Conservation (phyloP, 2,113 vertebrate species). For the Lepisosteus osseus region DNA sequence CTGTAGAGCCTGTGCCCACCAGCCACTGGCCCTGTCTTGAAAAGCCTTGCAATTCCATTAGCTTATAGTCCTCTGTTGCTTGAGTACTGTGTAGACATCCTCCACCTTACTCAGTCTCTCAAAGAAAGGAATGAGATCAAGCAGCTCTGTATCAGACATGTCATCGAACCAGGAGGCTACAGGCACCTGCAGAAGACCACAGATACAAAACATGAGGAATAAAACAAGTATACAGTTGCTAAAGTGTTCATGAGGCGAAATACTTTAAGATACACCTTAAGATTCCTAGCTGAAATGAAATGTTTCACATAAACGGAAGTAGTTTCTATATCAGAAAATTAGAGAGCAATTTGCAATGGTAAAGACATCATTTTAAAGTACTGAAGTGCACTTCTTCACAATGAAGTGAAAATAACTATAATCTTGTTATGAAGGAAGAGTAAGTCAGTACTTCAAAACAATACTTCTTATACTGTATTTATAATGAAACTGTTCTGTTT, state of each 20-base stretch:
- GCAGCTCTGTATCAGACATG: conserved; percentile 90
- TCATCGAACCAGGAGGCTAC: conserved; percentile 97
- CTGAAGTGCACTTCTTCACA: too few species aligned
- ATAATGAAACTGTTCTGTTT: too few species aligned
- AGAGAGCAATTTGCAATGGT: background rate
- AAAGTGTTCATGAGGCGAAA: too few species aligned
- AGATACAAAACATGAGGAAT: background rate
- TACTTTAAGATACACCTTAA: background rate
- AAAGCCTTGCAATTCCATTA: conserved; percentile 59
- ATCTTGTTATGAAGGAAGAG: too few species aligned
- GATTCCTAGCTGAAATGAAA: too few species aligned
- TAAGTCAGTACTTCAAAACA: too few species aligned
- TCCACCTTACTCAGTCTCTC: conserved; percentile 92
- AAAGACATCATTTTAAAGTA: background rate
- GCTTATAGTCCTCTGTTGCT: conserved; percentile 82
- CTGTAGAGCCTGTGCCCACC: conserved; percentile 39
- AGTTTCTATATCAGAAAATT: background rate
- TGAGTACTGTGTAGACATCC: conserved; percentile 84
- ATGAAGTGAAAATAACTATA: too few species aligned
- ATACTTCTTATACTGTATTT: too few species aligned
- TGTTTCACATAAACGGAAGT: too few species aligned
- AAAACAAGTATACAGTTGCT: too few species aligned
- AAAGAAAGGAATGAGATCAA: conserved; percentile 93
- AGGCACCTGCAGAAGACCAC: conserved; percentile 70
- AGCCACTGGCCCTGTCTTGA: conserved; percentile 54